Conservation (phyloP, 2,797 vertebrate genomes). For the Sphenodon punctatus region DNA sequence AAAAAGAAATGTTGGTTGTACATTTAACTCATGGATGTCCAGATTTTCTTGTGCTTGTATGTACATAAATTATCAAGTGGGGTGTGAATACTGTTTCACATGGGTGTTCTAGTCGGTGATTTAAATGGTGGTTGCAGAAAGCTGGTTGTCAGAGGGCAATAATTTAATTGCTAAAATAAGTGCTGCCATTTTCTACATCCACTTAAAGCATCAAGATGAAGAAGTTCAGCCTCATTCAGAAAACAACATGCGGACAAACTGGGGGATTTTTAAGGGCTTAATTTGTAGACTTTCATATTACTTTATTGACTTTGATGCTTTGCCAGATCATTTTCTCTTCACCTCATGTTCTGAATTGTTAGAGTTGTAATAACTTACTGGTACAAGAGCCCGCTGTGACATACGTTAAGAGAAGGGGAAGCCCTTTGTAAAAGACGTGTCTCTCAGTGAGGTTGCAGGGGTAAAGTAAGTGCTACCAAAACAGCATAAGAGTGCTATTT, state of each 20-base stretch:
- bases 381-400: conserved; percentile 36
- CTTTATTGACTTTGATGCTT: conserved; percentile 69
- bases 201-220: conserved; percentile 58
- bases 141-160: conserved; percentile 47
- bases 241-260: conserved; percentile 38
- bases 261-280: conserved; percentile 70
- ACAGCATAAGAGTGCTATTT: conserved; percentile 19
- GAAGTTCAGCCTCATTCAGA: conserved; percentile 41
- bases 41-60: conserved; percentile 75
- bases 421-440: not conserved
- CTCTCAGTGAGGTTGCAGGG: conserved; percentile 3
- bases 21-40: conserved; percentile 69
- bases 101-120: conserved; percentile 62
- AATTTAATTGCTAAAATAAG: conserved; percentile 24
- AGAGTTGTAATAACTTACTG: conserved; percentile 44
- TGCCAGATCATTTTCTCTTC: conserved; percentile 68
- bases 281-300: conserved; percentile 61
- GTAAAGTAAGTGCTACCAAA: conserved; percentile 33
- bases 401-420: conserved; percentile 32
- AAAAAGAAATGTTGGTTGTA: conserved; percentile 69
- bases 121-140: conserved; percentile 50
- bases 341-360: conserved; percentile 62
- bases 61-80: conserved; percentile 72
- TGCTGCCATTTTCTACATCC: conserved; percentile 53
- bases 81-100: conserved; percentile 72